Conservation (phyloP, 2,888 invertebrate species). For the Dichetophora obliterata region DNA sequence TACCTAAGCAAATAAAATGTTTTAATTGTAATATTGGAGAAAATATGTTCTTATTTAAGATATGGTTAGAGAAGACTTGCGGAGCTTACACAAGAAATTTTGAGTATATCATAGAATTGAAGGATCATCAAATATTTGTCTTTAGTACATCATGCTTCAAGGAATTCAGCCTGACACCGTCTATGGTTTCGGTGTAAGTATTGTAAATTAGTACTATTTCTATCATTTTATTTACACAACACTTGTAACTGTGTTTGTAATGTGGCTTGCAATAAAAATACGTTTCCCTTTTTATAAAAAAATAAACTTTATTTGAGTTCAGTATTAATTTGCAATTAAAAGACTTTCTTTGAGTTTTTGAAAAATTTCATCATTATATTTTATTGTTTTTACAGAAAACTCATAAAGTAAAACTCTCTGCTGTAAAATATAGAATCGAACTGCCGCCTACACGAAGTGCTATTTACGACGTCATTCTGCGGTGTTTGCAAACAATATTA, state of each 20-base stretch:
- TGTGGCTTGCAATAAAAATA: slow-evolving; percentile 40
- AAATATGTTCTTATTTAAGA: no score
- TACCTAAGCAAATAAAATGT: no score
- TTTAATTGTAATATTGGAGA: no score
- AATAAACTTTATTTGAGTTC: slow-evolving; percentile 30
- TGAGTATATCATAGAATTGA: no score
- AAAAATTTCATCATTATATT: slow-evolving; percentile 30
- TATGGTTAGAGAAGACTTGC: no score
- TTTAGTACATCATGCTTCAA: no score
- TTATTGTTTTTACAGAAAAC: slow-evolving; percentile 31
- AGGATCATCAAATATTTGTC: no score
- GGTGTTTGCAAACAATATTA: slow-evolving; percentile 21
- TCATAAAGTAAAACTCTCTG: slow-evolving; percentile 17
- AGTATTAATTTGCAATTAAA: slow-evolving; percentile 33
- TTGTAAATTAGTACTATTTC: no score
- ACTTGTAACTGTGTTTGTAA: not conserved
- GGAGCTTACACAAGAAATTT: no score
- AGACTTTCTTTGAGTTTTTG: slow-evolving; percentile 23
- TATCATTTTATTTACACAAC: not conserved
- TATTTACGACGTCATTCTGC: slow-evolving; percentile 26
- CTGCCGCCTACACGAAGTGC: slow-evolving; percentile 27
- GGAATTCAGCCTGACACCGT: no score
- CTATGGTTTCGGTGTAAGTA: no score
- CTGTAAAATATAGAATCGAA: slow-evolving; percentile 5
- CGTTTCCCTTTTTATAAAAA: slow-evolving; percentile 34